A percentile compares a stretch with the other conserved stretches of the same genome.
Conservation (phyloP, 2,888 invertebrate genomes). For the Amphipoea oculea region DNA sequence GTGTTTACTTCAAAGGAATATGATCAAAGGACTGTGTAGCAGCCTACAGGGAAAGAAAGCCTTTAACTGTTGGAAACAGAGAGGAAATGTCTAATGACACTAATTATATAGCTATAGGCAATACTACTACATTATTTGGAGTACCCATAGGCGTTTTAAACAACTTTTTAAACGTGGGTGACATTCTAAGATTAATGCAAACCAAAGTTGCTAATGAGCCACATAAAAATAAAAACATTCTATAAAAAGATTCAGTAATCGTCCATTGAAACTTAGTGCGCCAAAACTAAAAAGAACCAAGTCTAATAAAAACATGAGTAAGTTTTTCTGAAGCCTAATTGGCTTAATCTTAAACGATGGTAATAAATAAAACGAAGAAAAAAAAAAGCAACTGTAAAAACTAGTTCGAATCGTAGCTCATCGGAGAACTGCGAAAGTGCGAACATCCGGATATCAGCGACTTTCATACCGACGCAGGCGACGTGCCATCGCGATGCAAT, state of each 20-base stretch:
- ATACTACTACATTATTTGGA: background rate
- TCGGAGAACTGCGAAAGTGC: slow-evolving; percentile 37
- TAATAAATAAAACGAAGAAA: slow-evolving; percentile 17
- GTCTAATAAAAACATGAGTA: slow-evolving; percentile 1
- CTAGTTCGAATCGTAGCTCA: slow-evolving; percentile 25
- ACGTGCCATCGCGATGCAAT: slow-evolving; percentile 22
- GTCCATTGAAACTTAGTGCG: background rate
- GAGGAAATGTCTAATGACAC: background rate
- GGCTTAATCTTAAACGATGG: slow-evolving; percentile 35
- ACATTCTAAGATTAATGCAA: background rate
- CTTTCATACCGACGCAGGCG: slow-evolving; percentile 22
- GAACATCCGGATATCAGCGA: slow-evolving; percentile 37
- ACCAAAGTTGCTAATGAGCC: background rate
- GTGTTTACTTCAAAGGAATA: slow-evolving; percentile 24
- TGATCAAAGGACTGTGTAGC: background rate
- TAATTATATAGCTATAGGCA: background rate
- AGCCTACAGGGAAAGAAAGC: background rate
- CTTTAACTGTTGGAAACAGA: background rate
- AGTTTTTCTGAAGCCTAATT: slow-evolving; percentile 31
- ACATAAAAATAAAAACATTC: background rate
- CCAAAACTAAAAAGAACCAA: slow-evolving; percentile 13
- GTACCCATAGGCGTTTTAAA: background rate
- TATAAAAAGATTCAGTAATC: background rate
- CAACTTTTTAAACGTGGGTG: background rate
- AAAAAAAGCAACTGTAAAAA: slow-evolving; percentile 33